Percentiles rank a stretch among this genome's conserved stretches.
phyloP scores from a whole-genome alignment of 1,140 invertebrate species.

The Pemphigus obesinymphae region DNA sequence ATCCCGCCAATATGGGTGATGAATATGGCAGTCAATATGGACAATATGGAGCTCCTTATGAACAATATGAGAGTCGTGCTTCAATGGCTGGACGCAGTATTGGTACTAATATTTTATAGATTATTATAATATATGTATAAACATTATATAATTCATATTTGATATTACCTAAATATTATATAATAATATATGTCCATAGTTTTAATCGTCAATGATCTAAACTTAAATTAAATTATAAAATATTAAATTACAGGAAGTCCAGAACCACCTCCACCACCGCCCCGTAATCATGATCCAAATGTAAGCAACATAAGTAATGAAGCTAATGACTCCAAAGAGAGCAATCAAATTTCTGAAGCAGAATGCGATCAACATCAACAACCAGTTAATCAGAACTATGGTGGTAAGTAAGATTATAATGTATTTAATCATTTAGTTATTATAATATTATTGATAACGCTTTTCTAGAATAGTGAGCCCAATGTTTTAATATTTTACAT shows the following conservation, averaged over 20 bases:
- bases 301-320: conserved; percentile 65
- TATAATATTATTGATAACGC: background rate
- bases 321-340: conserved; percentile 86
- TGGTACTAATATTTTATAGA: conserved; percentile 43
- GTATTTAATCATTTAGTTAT: background rate
- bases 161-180: background rate
- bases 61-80: conserved; percentile 77
- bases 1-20: conserved; percentile 84
- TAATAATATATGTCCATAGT: background rate
- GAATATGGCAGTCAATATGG: conserved; percentile 81
- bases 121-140: background rate
- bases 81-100: conserved; percentile 67
- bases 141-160: background rate
- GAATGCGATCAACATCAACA: conserved; percentile 78
- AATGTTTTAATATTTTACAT: background rate
- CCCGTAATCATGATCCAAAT: conserved; percentile 66
- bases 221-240: background rate
- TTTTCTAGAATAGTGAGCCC: background rate
- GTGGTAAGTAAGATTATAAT: conserved; percentile 57
- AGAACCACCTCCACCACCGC: conserved; percentile 76
- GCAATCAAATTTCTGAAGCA: conserved; percentile 87
- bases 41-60: conserved; percentile 73
- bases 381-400: conserved; percentile 65
- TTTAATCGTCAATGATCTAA: background rate
- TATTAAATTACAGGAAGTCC: conserved; percentile 60